A percentile compares a stretch with the other conserved stretches of the same genome.
Evolutionary conservation across 37 sponge, comb jelly and placozoan species (phyloP).

Genomic region (Tethya wilhelma): DNA sequence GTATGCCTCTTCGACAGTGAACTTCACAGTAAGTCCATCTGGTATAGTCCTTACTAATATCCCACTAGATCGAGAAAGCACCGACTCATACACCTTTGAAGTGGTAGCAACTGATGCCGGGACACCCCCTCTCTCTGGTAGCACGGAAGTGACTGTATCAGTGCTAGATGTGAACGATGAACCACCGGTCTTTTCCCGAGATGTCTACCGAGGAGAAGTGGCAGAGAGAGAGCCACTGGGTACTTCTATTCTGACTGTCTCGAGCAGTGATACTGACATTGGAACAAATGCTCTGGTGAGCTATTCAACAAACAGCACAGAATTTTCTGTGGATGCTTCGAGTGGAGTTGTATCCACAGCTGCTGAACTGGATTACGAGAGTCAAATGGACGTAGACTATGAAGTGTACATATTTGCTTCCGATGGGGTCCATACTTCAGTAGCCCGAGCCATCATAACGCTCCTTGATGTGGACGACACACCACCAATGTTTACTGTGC

Average conservation of each 20-base stretch:
- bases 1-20: slow-evolving; percentile 14
- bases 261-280: slow-evolving; percentile 55
- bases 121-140: slow-evolving; percentile 47
- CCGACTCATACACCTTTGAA: background rate
- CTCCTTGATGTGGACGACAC: slow-evolving; percentile 63
- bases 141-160: slow-evolving; percentile 35
- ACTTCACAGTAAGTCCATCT: slow-evolving; percentile 31
- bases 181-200: slow-evolving; percentile 47
- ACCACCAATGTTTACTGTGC: slow-evolving; percentile 59
- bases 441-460: slow-evolving; percentile 17
- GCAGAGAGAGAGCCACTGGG: slow-evolving; percentile 46
- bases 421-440: slow-evolving; percentile 37
- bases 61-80: slow-evolving; percentile 45
- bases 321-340: slow-evolving; percentile 18
- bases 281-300: slow-evolving; percentile 47
- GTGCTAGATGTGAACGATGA: slow-evolving; percentile 69
- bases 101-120: slow-evolving; percentile 76
- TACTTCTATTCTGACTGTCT: slow-evolving; percentile 30
- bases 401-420: slow-evolving; percentile 41
- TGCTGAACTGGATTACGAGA: slow-evolving; percentile 45
- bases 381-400: background rate
- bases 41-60: slow-evolving; percentile 36
- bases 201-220: slow-evolving; percentile 20
- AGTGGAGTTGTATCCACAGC: slow-evolving; percentile 43
- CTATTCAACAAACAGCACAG: slow-evolving; percentile 30